These are phyloP conservation scores for Leptatherina wallacei DNA, from an alignment of 2,797 vertebrate species.

Conservation along the genomic window DNA sequence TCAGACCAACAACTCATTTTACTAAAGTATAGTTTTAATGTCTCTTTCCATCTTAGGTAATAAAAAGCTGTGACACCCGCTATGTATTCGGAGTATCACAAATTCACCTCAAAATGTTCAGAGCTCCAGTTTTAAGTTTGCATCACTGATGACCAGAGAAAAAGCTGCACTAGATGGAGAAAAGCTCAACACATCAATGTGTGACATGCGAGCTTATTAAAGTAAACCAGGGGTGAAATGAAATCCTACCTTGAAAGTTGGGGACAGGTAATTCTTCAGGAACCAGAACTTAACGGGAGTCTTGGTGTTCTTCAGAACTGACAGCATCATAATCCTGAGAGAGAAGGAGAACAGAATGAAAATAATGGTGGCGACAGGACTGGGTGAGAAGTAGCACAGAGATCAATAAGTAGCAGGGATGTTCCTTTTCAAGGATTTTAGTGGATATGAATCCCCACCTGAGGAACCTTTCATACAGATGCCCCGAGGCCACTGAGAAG, in stretches of 20 bases:
- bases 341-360: slow-evolving; percentile 6
- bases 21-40: background rate
- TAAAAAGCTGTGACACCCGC: background rate
- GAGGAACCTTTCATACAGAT: slow-evolving; percentile 96
- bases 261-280: slow-evolving; percentile 98
- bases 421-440: slow-evolving; percentile 1
- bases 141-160: slow-evolving; percentile 3
- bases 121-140: slow-evolving; percentile 28
- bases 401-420: slow-evolving; percentile 12
- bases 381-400: background rate
- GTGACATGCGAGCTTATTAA: slow-evolving; percentile 11
- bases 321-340: slow-evolving; percentile 98
- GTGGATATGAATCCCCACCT: slow-evolving; percentile 79
- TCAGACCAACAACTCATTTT: background rate
- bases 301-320: slow-evolving; percentile 95
- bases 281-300: slow-evolving; percentile 99
- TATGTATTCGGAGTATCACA: too few relatives aligned
- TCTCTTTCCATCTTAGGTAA: background rate
- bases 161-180: slow-evolving; percentile 12
- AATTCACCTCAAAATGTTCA: slow-evolving; percentile 3
- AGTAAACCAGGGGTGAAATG: background rate
- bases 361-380: background rate
- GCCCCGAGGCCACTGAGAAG: slow-evolving; percentile 97
- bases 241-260: slow-evolving; percentile 92
- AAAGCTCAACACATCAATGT: slow-evolving; percentile 20